These are phyloP conservation scores for Agapostemon virescens DNA, from an alignment of 2,888 invertebrate genomes.

Conservation along the genomic window DNA sequence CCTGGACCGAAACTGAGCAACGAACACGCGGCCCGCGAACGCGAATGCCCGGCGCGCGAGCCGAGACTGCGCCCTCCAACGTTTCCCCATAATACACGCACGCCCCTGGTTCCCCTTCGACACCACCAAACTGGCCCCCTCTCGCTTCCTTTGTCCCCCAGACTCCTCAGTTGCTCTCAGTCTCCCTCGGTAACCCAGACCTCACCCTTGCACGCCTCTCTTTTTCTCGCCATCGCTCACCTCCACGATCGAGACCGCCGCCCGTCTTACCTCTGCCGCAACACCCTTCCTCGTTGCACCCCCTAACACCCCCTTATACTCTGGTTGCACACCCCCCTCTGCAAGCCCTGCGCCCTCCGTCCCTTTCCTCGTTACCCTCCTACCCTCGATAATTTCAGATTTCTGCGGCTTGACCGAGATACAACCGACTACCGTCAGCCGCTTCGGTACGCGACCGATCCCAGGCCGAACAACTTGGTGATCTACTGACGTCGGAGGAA, in stretches of 20 bases:
- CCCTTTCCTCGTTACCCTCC: conserved; percentile 10
- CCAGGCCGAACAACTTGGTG: neutral
- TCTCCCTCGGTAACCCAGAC: conserved; percentile 29
- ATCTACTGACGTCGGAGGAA: conserved; percentile 12
- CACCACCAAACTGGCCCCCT: conserved; percentile 46
- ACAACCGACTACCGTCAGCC: conserved; percentile 27
- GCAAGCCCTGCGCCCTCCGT: neutral
- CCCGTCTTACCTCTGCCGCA: conserved; percentile 65
- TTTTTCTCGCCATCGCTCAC: conserved; percentile 35
- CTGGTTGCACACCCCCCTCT: neutral
- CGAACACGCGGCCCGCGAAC: conserved; percentile 73
- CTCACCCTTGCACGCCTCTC: conserved; percentile 46
- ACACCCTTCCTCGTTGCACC: conserved; percentile 31
- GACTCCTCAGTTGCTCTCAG: conserved; percentile 46
- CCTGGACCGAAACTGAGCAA: conserved; percentile 76
- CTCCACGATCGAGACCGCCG: conserved; percentile 57
- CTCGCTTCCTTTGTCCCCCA: conserved; percentile 34
- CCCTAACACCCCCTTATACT: neutral
- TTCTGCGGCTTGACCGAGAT: conserved; percentile 65
- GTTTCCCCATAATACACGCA: conserved; percentile 71
- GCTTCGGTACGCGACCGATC: neutral
- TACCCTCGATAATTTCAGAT: conserved; percentile 66
- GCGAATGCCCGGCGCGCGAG: conserved; percentile 74
- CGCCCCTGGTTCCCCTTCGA: conserved; percentile 61
- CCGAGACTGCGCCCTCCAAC: conserved; percentile 75